Percentiles rank a stretch among this genome's conserved stretches.
These are phyloP conservation scores for Celastrina argiolus DNA, from an alignment of 2,888 invertebrate species.

Conservation along the genomic window DNA sequence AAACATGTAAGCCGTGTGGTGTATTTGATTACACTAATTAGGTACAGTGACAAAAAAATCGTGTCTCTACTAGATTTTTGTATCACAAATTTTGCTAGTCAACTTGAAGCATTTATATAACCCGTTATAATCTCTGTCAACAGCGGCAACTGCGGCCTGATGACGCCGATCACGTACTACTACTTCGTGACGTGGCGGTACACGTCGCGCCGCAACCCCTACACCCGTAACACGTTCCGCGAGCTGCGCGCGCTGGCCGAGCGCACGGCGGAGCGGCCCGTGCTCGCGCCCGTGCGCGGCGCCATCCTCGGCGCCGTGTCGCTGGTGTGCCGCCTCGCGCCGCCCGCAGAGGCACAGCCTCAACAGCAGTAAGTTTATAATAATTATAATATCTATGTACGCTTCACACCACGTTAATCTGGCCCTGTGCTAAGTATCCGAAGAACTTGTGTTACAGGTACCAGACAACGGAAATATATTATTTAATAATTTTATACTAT, in stretches of 20 bases:
- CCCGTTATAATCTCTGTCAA: background rate
- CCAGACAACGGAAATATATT: no score
- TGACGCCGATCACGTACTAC: slow-evolving; percentile 98
- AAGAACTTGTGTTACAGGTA: no score
- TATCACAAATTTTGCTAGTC: background rate
- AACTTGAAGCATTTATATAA: background rate
- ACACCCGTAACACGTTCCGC: slow-evolving; percentile 94
- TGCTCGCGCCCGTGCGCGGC: slow-evolving; percentile 78
- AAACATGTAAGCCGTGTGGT: no score
- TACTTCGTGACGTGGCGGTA: slow-evolving; percentile 95
- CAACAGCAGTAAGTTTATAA: no score
- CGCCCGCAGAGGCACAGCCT: no score
- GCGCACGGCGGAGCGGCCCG: slow-evolving; percentile 81
- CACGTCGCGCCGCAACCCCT: slow-evolving; percentile 96
- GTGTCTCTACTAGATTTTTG: no score
- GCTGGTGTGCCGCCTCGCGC: slow-evolving; percentile 88
- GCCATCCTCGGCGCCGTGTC: slow-evolving; percentile 79
- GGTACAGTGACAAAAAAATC: no score
- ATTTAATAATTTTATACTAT: no score
- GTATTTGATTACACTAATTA: no score
- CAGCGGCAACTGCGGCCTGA: slow-evolving; percentile 93
- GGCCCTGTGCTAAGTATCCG: no score
- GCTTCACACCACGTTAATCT: no score
- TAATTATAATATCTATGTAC: no score
- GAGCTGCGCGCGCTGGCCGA: slow-evolving; percentile 88